Percentiles rank a stretch among this genome's conserved stretches.
Conservation (phyloP, 1,140 invertebrate genomes). For the Portunus trituberculatus region DNA sequence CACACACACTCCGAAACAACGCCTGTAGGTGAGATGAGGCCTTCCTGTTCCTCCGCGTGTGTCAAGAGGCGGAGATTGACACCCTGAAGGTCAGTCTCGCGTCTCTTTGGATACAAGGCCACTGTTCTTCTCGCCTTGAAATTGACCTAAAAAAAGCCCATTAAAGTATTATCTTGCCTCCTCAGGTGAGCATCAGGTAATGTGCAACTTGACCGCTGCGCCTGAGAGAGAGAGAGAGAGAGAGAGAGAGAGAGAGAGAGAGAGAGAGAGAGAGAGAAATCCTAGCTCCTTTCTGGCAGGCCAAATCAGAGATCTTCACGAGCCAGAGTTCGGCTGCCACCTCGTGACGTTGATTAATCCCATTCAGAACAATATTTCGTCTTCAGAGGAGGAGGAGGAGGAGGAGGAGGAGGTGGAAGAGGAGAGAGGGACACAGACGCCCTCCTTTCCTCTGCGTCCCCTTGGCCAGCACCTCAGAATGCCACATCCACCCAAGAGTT, state of each 20-base stretch:
- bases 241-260: constrained; percentile 7
- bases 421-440: no score
- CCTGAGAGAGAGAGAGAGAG: constrained; percentile 5
- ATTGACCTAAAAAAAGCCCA: neutral
- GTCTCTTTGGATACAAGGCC: neutral
- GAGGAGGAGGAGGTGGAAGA: neutral
- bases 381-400: constrained; percentile 8
- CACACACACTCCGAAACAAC: no score
- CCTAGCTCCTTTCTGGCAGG: neutral
- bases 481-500: neutral
- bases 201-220: neutral
- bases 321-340: neutral
- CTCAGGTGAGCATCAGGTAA: neutral
- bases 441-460: no score
- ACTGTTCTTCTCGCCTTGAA: neutral
- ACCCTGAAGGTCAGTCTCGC: neutral
- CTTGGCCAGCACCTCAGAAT: neutral
- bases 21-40: neutral
- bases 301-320: neutral
- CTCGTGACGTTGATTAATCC: neutral
- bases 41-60: neutral
- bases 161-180: neutral
- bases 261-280: neutral
- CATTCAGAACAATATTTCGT: constrained; percentile 23
- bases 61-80: neutral